phyloP scores from a whole-genome alignment of 2,888 invertebrate species.

The Drosophila helvetica region DNA sequence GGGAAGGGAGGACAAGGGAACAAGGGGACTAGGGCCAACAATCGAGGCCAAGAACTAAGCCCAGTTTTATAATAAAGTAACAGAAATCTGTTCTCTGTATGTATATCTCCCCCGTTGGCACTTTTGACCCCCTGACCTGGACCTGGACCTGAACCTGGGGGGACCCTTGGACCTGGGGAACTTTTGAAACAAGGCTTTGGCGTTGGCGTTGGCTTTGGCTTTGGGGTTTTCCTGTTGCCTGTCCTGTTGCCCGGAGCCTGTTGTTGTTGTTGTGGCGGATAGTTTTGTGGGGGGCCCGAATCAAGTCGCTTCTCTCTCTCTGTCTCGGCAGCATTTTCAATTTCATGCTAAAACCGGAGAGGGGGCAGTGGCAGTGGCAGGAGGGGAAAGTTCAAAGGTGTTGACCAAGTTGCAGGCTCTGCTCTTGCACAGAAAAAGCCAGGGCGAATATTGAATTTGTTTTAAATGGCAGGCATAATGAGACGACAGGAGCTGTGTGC shows the following conservation, averaged over 20 bases:
- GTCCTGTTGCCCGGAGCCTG: constrained; percentile 18
- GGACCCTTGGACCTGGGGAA: constrained; percentile 45
- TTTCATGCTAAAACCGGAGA: constrained; percentile 62
- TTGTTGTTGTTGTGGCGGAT: constrained; percentile 35
- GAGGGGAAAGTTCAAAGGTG: constrained; percentile 69
- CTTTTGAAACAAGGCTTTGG: constrained; percentile 52
- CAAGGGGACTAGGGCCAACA: constrained; percentile 11
- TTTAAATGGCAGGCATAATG: constrained; percentile 70
- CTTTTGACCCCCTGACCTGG: constrained; percentile 64
- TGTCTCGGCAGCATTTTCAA: constrained; percentile 22
- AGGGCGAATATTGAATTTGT: constrained; percentile 73
- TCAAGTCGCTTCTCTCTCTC: constrained; percentile 44
- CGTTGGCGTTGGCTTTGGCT: constrained; percentile 35
- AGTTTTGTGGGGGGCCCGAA: constrained; percentile 34
- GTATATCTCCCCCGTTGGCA: constrained; percentile 10
- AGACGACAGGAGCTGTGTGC: constrained; percentile 39
- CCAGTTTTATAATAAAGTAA: constrained; percentile 75
- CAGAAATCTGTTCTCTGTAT: constrained; percentile 64
- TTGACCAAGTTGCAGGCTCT: constrained; percentile 62
- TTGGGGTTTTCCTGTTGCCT: constrained; percentile 36
- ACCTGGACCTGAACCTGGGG: constrained; percentile 57
- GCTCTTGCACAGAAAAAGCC: constrained; percentile 15
- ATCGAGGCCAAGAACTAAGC: constrained; percentile 63
- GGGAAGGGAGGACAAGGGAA: neutral
- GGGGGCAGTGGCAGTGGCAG: constrained; percentile 34